Evolutionary conservation across 2,888 invertebrate species (phyloP).

Genomic region (Spodoptera littoralis): DNA sequence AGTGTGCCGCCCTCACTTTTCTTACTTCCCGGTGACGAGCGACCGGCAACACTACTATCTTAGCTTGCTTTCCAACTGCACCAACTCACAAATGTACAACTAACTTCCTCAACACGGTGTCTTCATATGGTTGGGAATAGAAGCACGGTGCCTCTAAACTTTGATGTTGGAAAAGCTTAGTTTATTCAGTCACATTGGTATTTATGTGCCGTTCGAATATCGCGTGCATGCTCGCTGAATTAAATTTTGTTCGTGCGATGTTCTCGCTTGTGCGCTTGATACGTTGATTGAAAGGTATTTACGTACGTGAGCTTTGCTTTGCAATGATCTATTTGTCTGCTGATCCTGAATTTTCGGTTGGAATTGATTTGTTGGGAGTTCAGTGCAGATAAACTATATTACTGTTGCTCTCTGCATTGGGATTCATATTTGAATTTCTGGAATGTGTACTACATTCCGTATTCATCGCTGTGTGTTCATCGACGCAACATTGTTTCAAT

Average conservation of each 20-base stretch:
- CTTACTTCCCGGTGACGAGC: slow-evolving; percentile 84
- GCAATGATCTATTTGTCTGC: slow-evolving; percentile 54
- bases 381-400: slow-evolving; percentile 18
- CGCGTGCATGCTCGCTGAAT: slow-evolving; percentile 71
- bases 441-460: slow-evolving; percentile 9
- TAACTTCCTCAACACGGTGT: slow-evolving; percentile 54
- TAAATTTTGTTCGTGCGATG: slow-evolving; percentile 73
- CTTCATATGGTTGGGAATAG: slow-evolving; percentile 33
- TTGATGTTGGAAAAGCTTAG: slow-evolving; percentile 54
- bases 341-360: slow-evolving; percentile 36
- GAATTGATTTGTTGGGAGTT: slow-evolving; percentile 34
- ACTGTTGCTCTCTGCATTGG: slow-evolving; percentile 13
- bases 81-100: slow-evolving; percentile 51
- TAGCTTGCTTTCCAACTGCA: slow-evolving; percentile 61
- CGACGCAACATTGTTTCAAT: slow-evolving; percentile 12
- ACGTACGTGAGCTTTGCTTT: slow-evolving; percentile 66
- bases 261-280: slow-evolving; percentile 67
- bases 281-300: slow-evolving; percentile 81
- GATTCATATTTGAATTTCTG: slow-evolving; percentile 30
- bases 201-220: slow-evolving; percentile 73
- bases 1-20: slow-evolving; percentile 82
- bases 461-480: slow-evolving; percentile 8
- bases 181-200: slow-evolving; percentile 68
- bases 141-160: slow-evolving; percentile 40
- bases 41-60: slow-evolving; percentile 67